These are phyloP conservation scores for Phrynocephalus guinanensis DNA, from an alignment of 2,797 vertebrate species.

Conservation along the genomic window DNA sequence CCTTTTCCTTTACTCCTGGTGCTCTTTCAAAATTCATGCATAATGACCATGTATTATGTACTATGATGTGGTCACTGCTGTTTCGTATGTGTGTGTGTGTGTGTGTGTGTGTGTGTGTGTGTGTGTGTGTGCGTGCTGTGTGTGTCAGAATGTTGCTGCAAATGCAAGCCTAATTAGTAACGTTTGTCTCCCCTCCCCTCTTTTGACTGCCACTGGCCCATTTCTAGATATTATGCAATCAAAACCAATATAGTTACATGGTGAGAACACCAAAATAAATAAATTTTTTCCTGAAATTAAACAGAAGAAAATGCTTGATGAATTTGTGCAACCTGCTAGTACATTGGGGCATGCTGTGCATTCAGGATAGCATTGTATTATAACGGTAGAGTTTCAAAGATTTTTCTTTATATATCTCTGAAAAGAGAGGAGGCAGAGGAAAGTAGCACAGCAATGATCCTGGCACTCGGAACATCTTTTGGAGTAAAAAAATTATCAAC, in stretches of 20 bases:
- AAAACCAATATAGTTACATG: slow-evolving; percentile 20
- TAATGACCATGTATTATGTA: neutral
- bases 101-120: neutral
- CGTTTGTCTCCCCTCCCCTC: slow-evolving; percentile 30
- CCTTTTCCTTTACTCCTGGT: neutral
- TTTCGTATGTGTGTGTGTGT: neutral
- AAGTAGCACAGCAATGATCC: neutral
- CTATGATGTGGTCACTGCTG: neutral
- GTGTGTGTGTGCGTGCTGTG: neutral
- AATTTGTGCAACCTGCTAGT: neutral
- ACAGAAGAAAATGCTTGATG: neutral
- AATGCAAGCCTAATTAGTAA: neutral
- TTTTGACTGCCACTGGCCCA: slow-evolving; percentile 29
- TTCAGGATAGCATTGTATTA: neutral
- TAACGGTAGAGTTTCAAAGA: slow-evolving; percentile 2
- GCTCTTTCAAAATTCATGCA: neutral
- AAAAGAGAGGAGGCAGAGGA: neutral
- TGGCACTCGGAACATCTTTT: neutral
- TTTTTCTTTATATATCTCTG: neutral
- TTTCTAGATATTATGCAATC: neutral
- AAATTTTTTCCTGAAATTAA: slow-evolving; percentile 1
- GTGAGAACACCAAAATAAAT: neutral
- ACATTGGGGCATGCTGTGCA: slow-evolving; percentile 20
- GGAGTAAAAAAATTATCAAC: neutral
- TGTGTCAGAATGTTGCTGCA: slow-evolving; percentile 14